A percentile compares a stretch with the other conserved stretches of the same genome.
Evolutionary conservation across 2,113 vertebrate species (phyloP).

Genomic region (Hyaena hyaena): DNA sequence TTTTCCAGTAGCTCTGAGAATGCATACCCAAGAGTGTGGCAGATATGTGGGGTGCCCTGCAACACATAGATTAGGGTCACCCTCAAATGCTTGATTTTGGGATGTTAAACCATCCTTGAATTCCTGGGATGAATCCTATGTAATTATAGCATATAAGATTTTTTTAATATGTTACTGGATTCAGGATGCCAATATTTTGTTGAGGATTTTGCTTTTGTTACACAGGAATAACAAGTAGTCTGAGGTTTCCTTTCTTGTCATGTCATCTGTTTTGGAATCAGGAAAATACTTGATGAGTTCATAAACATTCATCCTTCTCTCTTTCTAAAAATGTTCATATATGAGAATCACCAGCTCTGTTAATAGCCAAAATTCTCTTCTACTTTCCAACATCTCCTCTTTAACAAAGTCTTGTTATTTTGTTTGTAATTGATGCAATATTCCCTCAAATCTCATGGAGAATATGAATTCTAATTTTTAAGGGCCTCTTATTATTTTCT

Average conservation of each 20-base stretch:
- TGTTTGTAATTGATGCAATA: not conserved
- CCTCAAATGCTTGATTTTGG: not conserved
- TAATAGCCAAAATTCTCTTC: not conserved
- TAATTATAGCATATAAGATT: not conserved
- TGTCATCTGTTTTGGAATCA: not conserved
- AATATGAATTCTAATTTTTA: not conserved
- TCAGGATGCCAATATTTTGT: not conserved
- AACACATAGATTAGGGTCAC: not conserved
- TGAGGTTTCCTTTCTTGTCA: not conserved
- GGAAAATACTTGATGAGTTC: not conserved
- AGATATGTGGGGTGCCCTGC: not conserved
- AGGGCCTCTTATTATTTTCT: not conserved
- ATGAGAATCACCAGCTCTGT: not conserved
- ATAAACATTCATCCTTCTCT: not conserved
- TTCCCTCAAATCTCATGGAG: not conserved
- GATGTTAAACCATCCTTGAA: not conserved
- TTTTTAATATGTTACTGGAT: not conserved
- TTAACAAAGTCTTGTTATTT: not conserved
- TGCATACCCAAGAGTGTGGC: not conserved
- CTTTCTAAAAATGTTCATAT: not conserved
- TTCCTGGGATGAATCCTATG: not conserved
- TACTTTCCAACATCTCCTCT: not conserved
- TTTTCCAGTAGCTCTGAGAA: not conserved
- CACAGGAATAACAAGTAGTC: not conserved
- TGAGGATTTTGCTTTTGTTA: not conserved